A percentile compares a stretch with the other conserved stretches of the same genome.
These are phyloP conservation scores for Rhingia rostrata DNA, from an alignment of 2,888 invertebrate species.

Conservation along the genomic window DNA sequence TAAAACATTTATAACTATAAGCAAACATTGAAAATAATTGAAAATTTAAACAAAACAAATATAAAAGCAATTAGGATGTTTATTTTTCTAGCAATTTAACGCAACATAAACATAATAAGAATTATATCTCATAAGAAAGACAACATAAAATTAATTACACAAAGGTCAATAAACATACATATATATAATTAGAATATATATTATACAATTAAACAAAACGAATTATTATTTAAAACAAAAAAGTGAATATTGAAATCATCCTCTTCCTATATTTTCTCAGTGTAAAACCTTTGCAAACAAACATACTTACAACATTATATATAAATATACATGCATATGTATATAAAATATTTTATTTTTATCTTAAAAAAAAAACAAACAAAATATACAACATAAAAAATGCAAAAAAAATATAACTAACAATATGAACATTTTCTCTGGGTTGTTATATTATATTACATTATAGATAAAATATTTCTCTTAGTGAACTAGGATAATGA, in stretches of 20 bases:
- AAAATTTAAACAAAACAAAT: slow-evolving; percentile 61
- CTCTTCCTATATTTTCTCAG: slow-evolving; percentile 83
- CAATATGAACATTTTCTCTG: slow-evolving; percentile 72
- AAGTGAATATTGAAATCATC: slow-evolving; percentile 76
- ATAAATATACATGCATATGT: slow-evolving; percentile 54
- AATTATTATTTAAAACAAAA: slow-evolving; percentile 65
- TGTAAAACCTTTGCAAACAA: slow-evolving; percentile 77
- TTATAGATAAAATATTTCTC: slow-evolving; percentile 74
- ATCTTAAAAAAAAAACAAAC: slow-evolving; percentile 51
- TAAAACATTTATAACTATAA: slow-evolving; percentile 49
- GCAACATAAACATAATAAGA: slow-evolving; percentile 70
- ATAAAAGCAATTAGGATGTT: slow-evolving; percentile 80
- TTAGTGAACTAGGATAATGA: slow-evolving; percentile 74
- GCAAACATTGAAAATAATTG: slow-evolving; percentile 68
- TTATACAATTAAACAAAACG: slow-evolving; percentile 62
- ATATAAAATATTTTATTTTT: slow-evolving; percentile 65
- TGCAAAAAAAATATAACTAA: slow-evolving; percentile 59
- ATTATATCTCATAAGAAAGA: slow-evolving; percentile 55
- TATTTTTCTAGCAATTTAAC: slow-evolving; percentile 82
- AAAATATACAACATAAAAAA: slow-evolving; percentile 62
- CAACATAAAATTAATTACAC: slow-evolving; percentile 42
- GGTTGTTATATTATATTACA: slow-evolving; percentile 74
- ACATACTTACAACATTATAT: slow-evolving; percentile 67
- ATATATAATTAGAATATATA: slow-evolving; percentile 29
- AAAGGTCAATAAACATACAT: slow-evolving; percentile 71